A percentile compares a stretch with the other conserved stretches of the same genome.
These are phyloP conservation scores for Pseudomugil gertrudae DNA, from an alignment of 2,797 vertebrate genomes.

Conservation along the genomic window DNA sequence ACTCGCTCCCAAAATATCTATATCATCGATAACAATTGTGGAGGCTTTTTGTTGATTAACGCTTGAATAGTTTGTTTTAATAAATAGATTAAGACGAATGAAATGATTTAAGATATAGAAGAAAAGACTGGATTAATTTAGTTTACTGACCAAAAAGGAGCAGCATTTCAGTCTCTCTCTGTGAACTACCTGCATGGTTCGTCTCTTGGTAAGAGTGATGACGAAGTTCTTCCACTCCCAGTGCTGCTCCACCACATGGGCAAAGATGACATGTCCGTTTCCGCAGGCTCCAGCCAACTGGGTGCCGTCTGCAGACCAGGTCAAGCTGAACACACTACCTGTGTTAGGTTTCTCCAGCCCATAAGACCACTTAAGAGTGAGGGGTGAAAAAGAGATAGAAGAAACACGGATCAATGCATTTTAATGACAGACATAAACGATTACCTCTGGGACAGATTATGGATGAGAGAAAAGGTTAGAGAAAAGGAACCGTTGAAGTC, in stretches of 20 bases:
- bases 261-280: conserved; percentile 95
- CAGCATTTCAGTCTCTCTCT: neutral
- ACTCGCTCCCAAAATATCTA: conserved; percentile 11
- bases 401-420: conserved; percentile 11
- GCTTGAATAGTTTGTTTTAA: neutral
- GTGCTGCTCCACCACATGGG: conserved; percentile 92
- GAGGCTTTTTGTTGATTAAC: neutral
- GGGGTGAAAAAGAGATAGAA: neutral
- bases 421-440: conserved; percentile 48
- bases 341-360: conserved; percentile 95
- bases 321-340: conserved; percentile 91
- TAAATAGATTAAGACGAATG: neutral
- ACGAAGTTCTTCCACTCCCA: conserved; percentile 97
- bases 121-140: neutral
- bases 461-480: conserved; percentile 24
- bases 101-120: neutral
- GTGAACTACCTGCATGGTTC: conserved; percentile 94
- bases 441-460: conserved; percentile 31
- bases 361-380: conserved; percentile 89
- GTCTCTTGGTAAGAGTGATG: conserved; percentile 91
- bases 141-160: neutral
- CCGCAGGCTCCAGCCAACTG: conserved; percentile 94
- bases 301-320: conserved; percentile 94
- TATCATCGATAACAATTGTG: neutral
- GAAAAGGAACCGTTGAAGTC: conserved; percentile 41